phyloP scores from a whole-genome alignment of 2,797 vertebrate genomes.

The Calcarius lapponicus region DNA sequence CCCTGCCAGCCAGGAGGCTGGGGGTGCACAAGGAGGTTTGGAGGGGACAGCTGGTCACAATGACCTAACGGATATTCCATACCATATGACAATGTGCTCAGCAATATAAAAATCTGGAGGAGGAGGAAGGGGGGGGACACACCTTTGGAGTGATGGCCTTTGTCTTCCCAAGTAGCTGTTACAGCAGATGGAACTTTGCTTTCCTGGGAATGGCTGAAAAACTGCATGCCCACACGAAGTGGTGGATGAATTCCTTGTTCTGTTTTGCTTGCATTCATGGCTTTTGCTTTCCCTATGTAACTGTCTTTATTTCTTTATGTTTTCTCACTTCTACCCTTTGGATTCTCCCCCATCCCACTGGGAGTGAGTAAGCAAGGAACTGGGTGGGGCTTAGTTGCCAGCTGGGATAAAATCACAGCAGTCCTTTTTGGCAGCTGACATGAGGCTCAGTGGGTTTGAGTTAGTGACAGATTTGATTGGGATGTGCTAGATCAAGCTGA shows the following conservation, averaged over 20 bases:
- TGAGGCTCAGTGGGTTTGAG: not conserved
- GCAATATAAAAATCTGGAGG: not conserved
- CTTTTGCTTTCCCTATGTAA: not conserved
- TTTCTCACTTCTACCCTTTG: not conserved
- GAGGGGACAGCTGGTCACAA: not conserved
- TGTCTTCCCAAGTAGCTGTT: not conserved
- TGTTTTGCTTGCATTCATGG: not conserved
- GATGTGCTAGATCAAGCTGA: not conserved
- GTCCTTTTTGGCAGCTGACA: not conserved
- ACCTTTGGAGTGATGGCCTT: not conserved
- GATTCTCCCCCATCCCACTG: not conserved
- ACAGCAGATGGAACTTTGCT: fast-evolving
- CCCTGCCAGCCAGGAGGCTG: not conserved
- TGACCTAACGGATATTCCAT: not conserved
- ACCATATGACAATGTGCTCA: not conserved
- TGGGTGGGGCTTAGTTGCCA: not conserved
- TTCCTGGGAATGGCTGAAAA: not conserved
- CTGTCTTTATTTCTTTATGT: not conserved
- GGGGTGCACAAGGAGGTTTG: not conserved
- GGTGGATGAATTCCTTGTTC: not conserved
- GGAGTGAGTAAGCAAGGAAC: not conserved
- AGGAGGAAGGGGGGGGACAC: not conserved
- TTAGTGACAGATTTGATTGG: not conserved
- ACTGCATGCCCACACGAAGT: not conserved
- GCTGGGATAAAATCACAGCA: not conserved